Conservation (phyloP, 2,888 invertebrate genomes). For the Melinaea marsaeus region DNA sequence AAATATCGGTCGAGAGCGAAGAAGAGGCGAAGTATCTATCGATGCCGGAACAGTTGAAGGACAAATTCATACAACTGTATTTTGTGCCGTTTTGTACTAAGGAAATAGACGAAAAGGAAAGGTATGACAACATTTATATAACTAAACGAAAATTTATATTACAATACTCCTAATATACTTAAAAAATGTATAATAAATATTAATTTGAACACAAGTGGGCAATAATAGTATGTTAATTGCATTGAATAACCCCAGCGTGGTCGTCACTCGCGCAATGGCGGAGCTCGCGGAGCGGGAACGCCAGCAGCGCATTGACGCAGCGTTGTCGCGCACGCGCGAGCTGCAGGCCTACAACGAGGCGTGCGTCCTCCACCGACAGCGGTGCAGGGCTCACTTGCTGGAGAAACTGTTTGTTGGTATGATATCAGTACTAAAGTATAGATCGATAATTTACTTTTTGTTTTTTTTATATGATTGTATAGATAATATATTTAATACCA, state of each 20-base stretch:
- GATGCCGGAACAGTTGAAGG: conserved; percentile 59
- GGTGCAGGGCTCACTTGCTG: conserved; percentile 43
- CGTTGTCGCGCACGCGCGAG: conserved; percentile 54
- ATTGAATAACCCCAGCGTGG: conserved; percentile 38
- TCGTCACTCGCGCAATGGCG: conserved; percentile 46
- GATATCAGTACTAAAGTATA: conserved; percentile 16
- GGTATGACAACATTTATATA: conserved; percentile 36
- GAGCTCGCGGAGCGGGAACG: conserved; percentile 50
- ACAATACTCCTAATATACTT: too few species aligned
- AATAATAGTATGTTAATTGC: background rate
- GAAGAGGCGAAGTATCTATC: conserved; percentile 49
- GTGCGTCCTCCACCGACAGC: conserved; percentile 52
- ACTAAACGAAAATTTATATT: background rate
- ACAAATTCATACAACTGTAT: conserved; percentile 57
- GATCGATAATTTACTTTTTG: background rate
- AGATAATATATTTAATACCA: too few species aligned
- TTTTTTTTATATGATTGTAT: background rate
- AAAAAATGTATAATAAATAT: too few species aligned
- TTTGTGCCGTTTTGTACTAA: conserved; percentile 57
- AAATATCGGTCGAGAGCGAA: conserved; percentile 49
- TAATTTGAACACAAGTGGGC: background rate
- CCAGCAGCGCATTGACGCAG: conserved; percentile 45
- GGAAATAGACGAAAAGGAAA: conserved; percentile 45
- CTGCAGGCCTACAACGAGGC: conserved; percentile 53
- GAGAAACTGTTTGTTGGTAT: conserved; percentile 58